These are phyloP conservation scores for Lutjanus argentimaculatus DNA, from an alignment of 2,797 vertebrate species.

Conservation along the genomic window DNA sequence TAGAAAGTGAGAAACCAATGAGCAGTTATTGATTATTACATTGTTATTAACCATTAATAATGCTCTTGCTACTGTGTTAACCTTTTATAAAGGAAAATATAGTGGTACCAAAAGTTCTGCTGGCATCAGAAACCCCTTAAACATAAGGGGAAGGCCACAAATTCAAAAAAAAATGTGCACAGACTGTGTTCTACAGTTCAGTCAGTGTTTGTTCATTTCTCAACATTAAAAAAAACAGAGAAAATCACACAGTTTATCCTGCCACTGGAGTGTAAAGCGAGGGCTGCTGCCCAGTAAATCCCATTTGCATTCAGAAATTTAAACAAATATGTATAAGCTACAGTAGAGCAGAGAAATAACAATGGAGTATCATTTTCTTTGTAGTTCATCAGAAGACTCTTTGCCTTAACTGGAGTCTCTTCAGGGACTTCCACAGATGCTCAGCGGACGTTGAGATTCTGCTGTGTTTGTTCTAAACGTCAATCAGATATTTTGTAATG, in stretches of 20 bases:
- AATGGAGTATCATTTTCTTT: not conserved
- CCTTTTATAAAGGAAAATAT: not conserved
- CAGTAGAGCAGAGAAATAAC: not conserved
- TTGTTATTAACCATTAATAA: not conserved
- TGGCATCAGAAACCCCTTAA: not conserved
- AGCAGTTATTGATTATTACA: not conserved
- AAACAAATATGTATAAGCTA: not conserved
- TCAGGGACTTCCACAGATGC: not conserved
- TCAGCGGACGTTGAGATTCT: not conserved
- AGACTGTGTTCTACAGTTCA: not conserved
- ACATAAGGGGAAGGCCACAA: not conserved
- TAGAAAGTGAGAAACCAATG: not conserved
- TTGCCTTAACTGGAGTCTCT: not conserved
- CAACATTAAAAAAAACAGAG: not conserved
- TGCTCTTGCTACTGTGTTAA: not conserved
- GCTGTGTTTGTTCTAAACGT: not conserved
- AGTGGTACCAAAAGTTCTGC: not conserved
- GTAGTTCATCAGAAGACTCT: not conserved
- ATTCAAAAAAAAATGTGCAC: not conserved
- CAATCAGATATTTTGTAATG: not conserved
- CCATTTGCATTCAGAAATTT: not conserved
- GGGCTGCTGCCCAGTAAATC: not conserved
- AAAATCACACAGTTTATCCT: not conserved
- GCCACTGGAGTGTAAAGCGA: not conserved
- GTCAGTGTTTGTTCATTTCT: not conserved